Evolutionary conservation across 2,797 vertebrate genomes (phyloP).

Genomic region (Eulemur rubriventer): DNA sequence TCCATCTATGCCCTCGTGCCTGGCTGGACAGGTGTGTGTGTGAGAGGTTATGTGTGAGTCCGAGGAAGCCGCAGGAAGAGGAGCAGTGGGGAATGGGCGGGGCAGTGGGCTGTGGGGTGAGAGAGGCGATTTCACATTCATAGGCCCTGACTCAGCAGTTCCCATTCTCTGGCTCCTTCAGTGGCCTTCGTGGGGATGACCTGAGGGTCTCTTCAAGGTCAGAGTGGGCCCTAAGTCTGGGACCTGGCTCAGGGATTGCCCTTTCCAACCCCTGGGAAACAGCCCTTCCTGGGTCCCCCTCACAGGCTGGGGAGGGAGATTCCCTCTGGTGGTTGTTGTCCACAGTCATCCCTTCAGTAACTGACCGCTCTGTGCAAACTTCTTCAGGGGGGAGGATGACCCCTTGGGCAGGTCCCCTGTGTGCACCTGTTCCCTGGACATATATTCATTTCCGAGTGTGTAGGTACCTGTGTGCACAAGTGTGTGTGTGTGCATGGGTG

Average conservation of each 20-base stretch:
- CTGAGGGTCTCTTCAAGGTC: constrained; percentile 68
- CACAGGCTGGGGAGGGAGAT: neutral
- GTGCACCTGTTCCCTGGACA: neutral
- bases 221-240: neutral
- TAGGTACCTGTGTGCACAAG: neutral
- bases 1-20: neutral
- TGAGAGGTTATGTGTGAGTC: neutral
- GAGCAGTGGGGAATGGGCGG: neutral
- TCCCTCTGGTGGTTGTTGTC: neutral
- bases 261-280: neutral
- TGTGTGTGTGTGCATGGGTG: neutral
- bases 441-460: neutral
- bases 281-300: neutral
- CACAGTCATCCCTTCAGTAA: neutral
- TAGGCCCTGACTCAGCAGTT: constrained; percentile 75
- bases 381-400: neutral
- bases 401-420: neutral
- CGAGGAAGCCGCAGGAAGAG: neutral
- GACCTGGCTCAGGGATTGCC: neutral
- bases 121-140: neutral
- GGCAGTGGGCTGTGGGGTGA: constrained; percentile 57
- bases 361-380: neutral
- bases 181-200: constrained; percentile 1
- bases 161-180: constrained; percentile 20
- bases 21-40: neutral